A percentile compares a stretch with the other conserved stretches of the same genome.
phyloP scores from a whole-genome alignment of 1,140 invertebrate genomes.

The Helicoverpa armigera region DNA sequence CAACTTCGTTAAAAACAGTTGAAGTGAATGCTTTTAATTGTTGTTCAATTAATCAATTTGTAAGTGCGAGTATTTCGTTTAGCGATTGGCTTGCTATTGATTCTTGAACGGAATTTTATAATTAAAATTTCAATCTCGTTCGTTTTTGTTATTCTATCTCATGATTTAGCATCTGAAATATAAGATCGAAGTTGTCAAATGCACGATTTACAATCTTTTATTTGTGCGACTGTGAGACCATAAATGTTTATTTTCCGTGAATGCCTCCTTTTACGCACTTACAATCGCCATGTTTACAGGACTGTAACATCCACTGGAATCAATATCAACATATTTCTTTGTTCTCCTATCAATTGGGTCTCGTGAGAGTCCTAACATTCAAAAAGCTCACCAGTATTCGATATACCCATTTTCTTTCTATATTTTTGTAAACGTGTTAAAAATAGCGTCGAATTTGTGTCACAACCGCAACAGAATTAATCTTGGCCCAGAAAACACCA shows the following conservation, averaged over 20 bases:
- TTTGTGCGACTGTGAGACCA: neutral
- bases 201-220: no score
- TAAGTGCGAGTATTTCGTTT: no score
- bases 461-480: neutral
- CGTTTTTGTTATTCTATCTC: no score
- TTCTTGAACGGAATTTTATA: no score
- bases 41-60: neutral
- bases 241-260: neutral
- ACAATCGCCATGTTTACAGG: neutral
- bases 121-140: no score
- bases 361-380: no score
- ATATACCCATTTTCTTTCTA: no score
- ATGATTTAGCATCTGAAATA: no score
- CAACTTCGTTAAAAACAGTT: neutral
- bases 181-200: no score
- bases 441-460: neutral
- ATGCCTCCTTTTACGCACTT: neutral
- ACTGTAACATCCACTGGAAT: neutral
- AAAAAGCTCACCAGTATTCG: no score
- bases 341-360: neutral
- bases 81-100: no score
- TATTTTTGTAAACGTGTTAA: no score
- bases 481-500: neutral
- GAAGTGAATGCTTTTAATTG: neutral
- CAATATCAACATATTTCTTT: constrained; percentile 33